These are phyloP conservation scores for Grammomys surdaster DNA, from an alignment of 2,113 vertebrate genomes.

Conservation along the genomic window DNA sequence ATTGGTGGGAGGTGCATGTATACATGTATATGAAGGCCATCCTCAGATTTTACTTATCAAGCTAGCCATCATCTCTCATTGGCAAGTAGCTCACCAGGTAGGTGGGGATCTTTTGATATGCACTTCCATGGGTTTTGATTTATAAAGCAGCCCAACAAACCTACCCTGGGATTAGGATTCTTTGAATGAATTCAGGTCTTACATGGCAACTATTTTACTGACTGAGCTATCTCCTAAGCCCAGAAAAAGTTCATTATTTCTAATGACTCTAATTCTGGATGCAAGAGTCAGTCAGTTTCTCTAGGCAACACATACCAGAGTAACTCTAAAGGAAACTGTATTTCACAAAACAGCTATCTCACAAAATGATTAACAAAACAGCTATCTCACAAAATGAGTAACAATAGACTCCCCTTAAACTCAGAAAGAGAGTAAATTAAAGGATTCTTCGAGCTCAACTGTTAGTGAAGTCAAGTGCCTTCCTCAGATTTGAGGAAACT, in stretches of 20 bases:
- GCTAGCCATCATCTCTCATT: background rate
- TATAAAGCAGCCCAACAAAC: background rate
- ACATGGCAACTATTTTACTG: background rate
- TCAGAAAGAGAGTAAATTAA: constrained; percentile 40
- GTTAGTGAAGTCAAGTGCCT: constrained; percentile 20
- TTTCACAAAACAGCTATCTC: constrained; percentile 27
- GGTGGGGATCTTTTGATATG: background rate
- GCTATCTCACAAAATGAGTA: constrained; percentile 19
- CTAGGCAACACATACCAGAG: background rate
- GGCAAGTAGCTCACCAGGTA: no score
- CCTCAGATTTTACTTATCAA: background rate
- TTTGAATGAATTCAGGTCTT: background rate
- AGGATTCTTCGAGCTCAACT: background rate
- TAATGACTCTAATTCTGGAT: constrained; percentile 30
- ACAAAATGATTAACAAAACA: constrained; percentile 24
- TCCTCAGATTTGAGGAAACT: background rate
- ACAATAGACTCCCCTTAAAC: background rate
- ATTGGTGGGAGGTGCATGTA: background rate
- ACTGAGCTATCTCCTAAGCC: background rate
- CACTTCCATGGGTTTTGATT: background rate
- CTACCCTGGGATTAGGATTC: background rate
- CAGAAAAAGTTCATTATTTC: background rate
- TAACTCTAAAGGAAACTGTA: constrained; percentile 21
- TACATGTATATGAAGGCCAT: background rate
- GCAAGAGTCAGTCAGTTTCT: background rate